Evolutionary conservation across 2,113 vertebrate genomes (phyloP).

Genomic region (Miniopterus natalensis): DNA sequence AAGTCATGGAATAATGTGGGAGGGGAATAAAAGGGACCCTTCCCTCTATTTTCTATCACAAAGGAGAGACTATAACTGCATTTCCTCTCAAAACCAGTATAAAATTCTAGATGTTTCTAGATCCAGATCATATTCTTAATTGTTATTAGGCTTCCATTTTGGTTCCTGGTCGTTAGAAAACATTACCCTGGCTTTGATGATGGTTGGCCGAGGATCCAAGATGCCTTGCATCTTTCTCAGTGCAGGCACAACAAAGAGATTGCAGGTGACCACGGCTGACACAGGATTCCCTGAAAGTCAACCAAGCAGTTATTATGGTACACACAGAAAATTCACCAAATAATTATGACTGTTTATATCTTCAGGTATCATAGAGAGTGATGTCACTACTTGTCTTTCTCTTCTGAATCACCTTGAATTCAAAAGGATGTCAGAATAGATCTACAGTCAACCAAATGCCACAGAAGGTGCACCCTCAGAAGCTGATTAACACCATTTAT

Average conservation of each 20-base stretch:
- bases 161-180: constrained; percentile 55
- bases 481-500: constrained; percentile 28
- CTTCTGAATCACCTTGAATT: constrained; percentile 56
- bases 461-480: background rate
- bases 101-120: constrained; percentile 1
- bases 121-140: background rate
- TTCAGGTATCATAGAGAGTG: background rate
- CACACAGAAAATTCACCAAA: background rate
- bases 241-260: constrained; percentile 99
- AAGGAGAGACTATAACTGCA: constrained; percentile 8
- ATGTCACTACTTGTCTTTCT: background rate
- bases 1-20: background rate
- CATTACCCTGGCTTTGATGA: constrained; percentile 99
- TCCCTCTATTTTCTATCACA: background rate
- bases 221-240: constrained; percentile 99
- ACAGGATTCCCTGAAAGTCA: constrained; percentile 95
- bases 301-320: constrained; percentile 69
- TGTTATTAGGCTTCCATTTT: constrained; percentile 27
- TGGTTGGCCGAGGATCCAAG: constrained; percentile 98
- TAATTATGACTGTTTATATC: background rate
- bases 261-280: constrained; percentile 99
- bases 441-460: background rate
- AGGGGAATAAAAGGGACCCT: background rate
- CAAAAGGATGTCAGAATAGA: constrained; percentile 44
- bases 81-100: constrained; percentile 18